These are phyloP conservation scores for Sarcophilus harrisii DNA, from an alignment of 2,797 vertebrate genomes.

Conservation along the genomic window DNA sequence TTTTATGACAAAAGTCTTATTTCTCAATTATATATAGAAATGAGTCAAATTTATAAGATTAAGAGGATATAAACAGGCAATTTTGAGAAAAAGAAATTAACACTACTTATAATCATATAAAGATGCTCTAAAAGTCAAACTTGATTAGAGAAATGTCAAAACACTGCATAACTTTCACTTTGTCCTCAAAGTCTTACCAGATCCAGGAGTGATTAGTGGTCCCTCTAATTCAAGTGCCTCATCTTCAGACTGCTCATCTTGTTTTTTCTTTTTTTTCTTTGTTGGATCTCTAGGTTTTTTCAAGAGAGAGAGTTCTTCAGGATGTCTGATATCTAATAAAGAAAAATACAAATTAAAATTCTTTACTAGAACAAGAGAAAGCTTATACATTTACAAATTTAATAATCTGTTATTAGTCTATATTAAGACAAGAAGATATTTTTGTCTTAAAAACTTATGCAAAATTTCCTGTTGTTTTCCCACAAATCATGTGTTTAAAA, in stretches of 20 bases:
- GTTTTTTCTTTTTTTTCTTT: conserved; percentile 99
- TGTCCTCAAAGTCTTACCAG: conserved; percentile 86
- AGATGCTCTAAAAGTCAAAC: no score
- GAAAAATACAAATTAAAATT: conserved; percentile 19
- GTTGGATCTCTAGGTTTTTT: conserved; percentile 98
- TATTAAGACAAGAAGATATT: conserved; percentile 10
- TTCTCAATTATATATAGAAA: no score
- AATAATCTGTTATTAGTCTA: conserved; percentile 12
- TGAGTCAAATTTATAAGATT: no score
- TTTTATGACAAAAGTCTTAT: no score
- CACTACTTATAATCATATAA: no score
- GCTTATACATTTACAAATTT: conserved; percentile 12
- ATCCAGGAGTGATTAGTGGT: conserved; percentile 96
- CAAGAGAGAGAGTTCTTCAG: conserved; percentile 97
- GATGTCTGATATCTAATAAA: conserved; percentile 95
- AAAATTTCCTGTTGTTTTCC: not conserved
- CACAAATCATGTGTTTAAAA: not conserved
- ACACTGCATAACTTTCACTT: not conserved
- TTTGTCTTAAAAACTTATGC: not conserved
- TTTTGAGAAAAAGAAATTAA: no score
- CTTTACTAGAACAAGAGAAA: conserved; percentile 53
- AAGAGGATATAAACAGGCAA: no score
- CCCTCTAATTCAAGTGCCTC: conserved; percentile 95
- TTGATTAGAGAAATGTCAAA: not conserved
- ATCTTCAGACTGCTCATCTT: conserved; percentile 92